Base-by-base conservation (phyloP, 2,113 vertebrate genomes). In the Pseudois nayaur region DNA sequence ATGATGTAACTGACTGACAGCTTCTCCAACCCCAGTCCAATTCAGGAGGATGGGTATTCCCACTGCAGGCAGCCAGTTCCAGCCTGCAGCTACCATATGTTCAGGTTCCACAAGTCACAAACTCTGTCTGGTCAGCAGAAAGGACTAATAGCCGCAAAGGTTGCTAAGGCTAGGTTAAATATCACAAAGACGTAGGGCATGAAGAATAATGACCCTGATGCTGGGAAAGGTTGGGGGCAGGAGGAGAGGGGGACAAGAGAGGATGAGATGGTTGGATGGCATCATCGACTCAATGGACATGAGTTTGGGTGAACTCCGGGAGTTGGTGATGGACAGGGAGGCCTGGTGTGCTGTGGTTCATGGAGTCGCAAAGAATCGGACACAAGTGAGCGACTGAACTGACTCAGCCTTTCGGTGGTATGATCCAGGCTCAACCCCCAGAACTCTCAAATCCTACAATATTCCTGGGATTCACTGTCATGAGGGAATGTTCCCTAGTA, bases 11-110 rank as follows among this genome's bases (percentile, higher is more conserved):
- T 86, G 33, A 54, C 59, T 43, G 52, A 27, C 0, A 1, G 3
- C 0, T 0, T 45, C 1, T 3, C 0, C 0, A 1, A 59, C 82
- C 36, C 54, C 0, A 1, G 6, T 1, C 16, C 19, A 2, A 36
- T 3, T 67, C 9, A 16, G 0, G 48, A 40, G 31, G 54, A 43
- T 10, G 33, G 9, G 4, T 36, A 1, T 23, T 50, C 36, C 93
- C 48, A 0, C 11, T 3, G 1, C 60, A 1, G 45, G 9, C 43
- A 25, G 17, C 19, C 9, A 0, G 33, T 12, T 3, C 33, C 16
- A 16, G 45, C 25, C 48, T 8, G 5, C 8, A 27, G 59, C 50
- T 2, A 0, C 88, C 62, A 31, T 3, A 43, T 3, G 45, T n/a
- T 19, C 6, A 25, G 40, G 25, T 23, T 52, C 40, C 14, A 5